Evolutionary conservation across 2,113 vertebrate genomes (phyloP).

Genomic region (Tinamus guttatus): DNA sequence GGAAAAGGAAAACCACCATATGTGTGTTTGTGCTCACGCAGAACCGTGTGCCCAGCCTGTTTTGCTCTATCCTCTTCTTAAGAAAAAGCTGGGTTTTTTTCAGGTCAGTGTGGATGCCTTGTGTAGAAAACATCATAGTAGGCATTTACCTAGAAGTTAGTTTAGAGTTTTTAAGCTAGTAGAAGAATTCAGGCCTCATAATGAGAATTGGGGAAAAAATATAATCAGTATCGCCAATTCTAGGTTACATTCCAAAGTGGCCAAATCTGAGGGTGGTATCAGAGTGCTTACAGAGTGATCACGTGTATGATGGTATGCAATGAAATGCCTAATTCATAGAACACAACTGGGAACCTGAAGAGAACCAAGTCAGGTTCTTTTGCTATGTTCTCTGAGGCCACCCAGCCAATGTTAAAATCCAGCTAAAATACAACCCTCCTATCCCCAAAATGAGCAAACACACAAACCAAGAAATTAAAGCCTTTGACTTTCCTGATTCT

Average conservation of each 20-base stretch:
- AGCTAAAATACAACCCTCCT: background rate
- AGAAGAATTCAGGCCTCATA: background rate
- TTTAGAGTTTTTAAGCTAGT: background rate
- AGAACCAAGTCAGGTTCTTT: background rate
- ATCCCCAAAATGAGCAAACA: background rate
- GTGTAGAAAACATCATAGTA: background rate
- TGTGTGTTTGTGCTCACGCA: background rate
- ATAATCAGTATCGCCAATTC: background rate
- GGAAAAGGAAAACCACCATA: background rate
- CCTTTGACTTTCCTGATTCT: background rate
- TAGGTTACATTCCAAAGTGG: background rate
- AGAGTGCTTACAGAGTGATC: background rate
- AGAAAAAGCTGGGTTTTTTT: background rate
- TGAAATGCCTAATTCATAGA: background rate
- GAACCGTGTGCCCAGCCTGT: background rate
- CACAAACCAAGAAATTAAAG: background rate
- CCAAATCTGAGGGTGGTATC: background rate
- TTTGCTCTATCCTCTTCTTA: background rate
- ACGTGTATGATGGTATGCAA: background rate
- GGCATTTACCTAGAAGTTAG: background rate
- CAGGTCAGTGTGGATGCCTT: rapidly evolving
- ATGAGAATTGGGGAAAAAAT: background rate
- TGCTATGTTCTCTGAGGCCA: background rate
- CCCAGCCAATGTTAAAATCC: background rate
- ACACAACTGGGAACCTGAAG: constrained; percentile 2